A percentile compares a stretch with the other conserved stretches of the same genome.
Evolutionary conservation across 1,140 invertebrate genomes (phyloP).

Genomic region (Drosophila chauvacae): DNA sequence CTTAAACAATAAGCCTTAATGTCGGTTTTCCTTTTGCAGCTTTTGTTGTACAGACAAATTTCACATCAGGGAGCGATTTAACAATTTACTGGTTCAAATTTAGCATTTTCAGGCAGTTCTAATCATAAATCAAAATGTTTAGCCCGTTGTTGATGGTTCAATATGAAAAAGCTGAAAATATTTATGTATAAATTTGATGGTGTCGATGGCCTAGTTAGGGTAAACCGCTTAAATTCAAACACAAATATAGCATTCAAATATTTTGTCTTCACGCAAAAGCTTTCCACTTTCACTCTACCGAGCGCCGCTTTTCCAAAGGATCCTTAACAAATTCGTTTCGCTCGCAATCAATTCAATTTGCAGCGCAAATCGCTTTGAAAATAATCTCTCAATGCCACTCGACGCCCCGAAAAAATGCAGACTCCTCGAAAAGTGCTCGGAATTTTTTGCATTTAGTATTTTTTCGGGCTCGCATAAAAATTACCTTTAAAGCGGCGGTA

Average conservation of each 20-base stretch:
- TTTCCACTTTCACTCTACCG: slow-evolving; percentile 1
- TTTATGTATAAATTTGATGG: slow-evolving; percentile 2
- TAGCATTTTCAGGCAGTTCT: neutral
- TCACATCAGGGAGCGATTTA: slow-evolving; percentile 29
- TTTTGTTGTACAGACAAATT: slow-evolving; percentile 19
- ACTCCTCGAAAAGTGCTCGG: slow-evolving; percentile 32
- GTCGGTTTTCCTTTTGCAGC: neutral
- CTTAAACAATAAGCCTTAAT: neutral
- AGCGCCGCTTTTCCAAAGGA: slow-evolving; percentile 4
- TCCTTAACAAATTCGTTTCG: slow-evolving; percentile 34
- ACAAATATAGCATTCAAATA: slow-evolving; percentile 11
- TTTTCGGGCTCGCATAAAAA: slow-evolving; percentile 18
- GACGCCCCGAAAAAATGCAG: slow-evolving; percentile 31
- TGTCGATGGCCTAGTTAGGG: neutral
- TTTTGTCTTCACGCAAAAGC: neutral
- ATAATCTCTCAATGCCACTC: slow-evolving; percentile 37
- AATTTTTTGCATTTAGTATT: slow-evolving; percentile 20
- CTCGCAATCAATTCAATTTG: slow-evolving; percentile 15
- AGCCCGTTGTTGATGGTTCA: neutral
- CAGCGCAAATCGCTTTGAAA: slow-evolving; percentile 22
- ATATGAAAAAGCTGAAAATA: slow-evolving; percentile 5
- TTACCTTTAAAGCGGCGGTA: slow-evolving; percentile 6
- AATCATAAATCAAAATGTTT: slow-evolving; percentile 29
- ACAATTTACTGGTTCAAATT: slow-evolving; percentile 50
- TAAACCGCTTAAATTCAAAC: slow-evolving; percentile 9